Base-by-base conservation (phyloP, 1,140 invertebrate genomes). In the Bombus huntii region DNA sequence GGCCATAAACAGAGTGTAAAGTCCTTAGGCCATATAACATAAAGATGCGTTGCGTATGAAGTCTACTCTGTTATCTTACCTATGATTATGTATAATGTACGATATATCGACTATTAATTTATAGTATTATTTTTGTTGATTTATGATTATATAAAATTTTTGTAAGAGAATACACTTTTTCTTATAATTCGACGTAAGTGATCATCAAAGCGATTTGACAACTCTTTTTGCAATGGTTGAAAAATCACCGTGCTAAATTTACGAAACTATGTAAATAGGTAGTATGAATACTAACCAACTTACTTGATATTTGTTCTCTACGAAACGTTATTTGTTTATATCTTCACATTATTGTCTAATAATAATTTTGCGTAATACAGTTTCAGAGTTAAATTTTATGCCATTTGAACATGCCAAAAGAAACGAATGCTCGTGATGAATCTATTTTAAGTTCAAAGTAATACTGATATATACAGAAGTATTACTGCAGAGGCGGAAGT, bases 361-460 rank as follows among this genome's bases (percentile, higher is more conserved):
- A 66, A 71, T 34, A 71, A 37, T 44, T 76, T 34, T 9, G 18
- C 4, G n/a, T 57, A 42, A 74, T 34, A 25, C 31, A 44, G 31
- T 34, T 31, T 6, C 47, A 53, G 37, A 53, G 13, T 70, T 70
- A 59, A 71, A 79, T 71, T 57, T 71, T 25, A 53, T 53, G 18
- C 47, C 47, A 53, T 53, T 53, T 53, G 47, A 53, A 53, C 47
- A 53, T 53, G 47, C 47, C 47, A 25, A 59, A 71, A 15, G 25
- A 62, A 47, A 72, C 13, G 5, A n/a, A 79, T 22, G 22, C 53
- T 83, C 59, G 34, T 83, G 74, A 78, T 31, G 22, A 59, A n/a
- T 84, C 66, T 84, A 84, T 79, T 79, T 79, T 79, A 47, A 72
- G 53, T 44, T 37, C 3, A 12, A 34, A 59, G 9, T 34, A 42